Evolutionary conservation across 2,113 vertebrate species (phyloP).

Genomic region (Hippocampus comes): DNA sequence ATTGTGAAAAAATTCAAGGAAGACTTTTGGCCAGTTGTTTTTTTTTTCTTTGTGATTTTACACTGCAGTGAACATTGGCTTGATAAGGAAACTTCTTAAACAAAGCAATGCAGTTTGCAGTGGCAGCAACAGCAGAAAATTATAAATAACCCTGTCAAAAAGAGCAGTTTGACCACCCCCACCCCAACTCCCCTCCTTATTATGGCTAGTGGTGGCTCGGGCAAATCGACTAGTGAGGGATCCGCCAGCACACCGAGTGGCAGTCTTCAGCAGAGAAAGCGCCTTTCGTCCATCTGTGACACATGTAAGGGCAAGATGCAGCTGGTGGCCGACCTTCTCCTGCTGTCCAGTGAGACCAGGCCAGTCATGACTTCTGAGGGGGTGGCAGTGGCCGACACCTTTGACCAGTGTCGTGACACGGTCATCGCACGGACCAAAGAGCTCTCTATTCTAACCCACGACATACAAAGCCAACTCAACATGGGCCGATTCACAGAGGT

Average conservation of each 20-base stretch:
- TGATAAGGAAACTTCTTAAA: slow-evolving; percentile 54
- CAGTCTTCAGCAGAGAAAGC: slow-evolving; percentile 83
- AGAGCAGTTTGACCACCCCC: slow-evolving; percentile 43
- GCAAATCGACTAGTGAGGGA: slow-evolving; percentile 83
- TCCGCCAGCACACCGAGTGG: slow-evolving; percentile 65
- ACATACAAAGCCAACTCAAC: slow-evolving; percentile 97
- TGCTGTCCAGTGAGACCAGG: slow-evolving; percentile 93
- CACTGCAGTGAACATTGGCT: slow-evolving; percentile 14
- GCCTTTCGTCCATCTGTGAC: slow-evolving; percentile 87
- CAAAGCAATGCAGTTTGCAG: slow-evolving; percentile 46
- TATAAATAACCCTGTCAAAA: slow-evolving; percentile 38
- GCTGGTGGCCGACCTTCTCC: slow-evolving; percentile 95
- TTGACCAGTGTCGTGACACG: slow-evolving; percentile 95
- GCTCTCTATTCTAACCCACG: slow-evolving; percentile 94
- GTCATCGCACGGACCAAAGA: slow-evolving; percentile 97
- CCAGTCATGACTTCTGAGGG: slow-evolving; percentile 85
- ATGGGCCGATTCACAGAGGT: slow-evolving; percentile 94
- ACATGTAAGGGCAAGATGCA: slow-evolving; percentile 96
- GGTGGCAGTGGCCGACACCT: slow-evolving; percentile 82
- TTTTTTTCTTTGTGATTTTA: slow-evolving; percentile 41
- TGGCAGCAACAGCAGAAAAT: slow-evolving; percentile 27
- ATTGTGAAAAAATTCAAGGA: slow-evolving; percentile 68
- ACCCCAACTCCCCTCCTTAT: slow-evolving; percentile 52
- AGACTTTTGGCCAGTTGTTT: slow-evolving; percentile 70
- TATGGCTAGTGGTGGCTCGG: slow-evolving; percentile 93